A percentile compares a stretch with the other conserved stretches of the same genome.
phyloP scores from a whole-genome alignment of 2,113 vertebrate species.

The Pleuronectes platessa region DNA sequence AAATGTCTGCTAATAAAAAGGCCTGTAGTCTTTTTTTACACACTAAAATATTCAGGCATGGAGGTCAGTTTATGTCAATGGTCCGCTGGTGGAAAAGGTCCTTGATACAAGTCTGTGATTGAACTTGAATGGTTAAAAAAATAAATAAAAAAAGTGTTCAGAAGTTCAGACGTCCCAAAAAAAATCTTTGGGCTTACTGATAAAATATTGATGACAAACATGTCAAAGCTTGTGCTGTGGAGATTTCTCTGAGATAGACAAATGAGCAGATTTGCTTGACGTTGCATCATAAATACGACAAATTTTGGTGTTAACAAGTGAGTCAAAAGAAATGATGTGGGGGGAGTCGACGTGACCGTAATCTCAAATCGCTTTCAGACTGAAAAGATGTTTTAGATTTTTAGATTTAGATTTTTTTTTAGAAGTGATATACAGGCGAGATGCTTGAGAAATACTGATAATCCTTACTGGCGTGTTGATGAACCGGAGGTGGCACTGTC shows the following conservation, averaged over 20 bases:
- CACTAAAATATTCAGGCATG: background rate
- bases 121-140: conserved; percentile 45
- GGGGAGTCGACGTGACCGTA: conserved; percentile 42
- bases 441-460: background rate
- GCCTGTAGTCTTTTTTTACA: background rate
- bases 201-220: conserved; percentile 71
- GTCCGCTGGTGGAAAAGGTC: background rate
- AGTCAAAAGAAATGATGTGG: conserved; percentile 52
- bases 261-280: conserved; percentile 77
- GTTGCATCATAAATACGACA: conserved; percentile 73
- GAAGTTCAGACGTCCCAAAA: conserved; percentile 53
- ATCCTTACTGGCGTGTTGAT: conserved; percentile 20
- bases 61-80: conserved; percentile 19
- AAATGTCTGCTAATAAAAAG: background rate
- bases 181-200: conserved; percentile 41
- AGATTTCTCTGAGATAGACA: conserved; percentile 68
- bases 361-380: conserved; percentile 35
- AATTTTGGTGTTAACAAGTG: conserved; percentile 64
- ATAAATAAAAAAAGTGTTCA: conserved; percentile 8
- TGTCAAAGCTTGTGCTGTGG: conserved; percentile 63
- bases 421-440: conserved; percentile 17
- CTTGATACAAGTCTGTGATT: conserved; percentile 23
- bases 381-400: conserved; percentile 25
- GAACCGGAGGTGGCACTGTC: conserved; percentile 20
- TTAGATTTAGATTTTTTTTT: too few species aligned